Conservation (phyloP, 2,113 vertebrate species). For the Columbina picui region DNA sequence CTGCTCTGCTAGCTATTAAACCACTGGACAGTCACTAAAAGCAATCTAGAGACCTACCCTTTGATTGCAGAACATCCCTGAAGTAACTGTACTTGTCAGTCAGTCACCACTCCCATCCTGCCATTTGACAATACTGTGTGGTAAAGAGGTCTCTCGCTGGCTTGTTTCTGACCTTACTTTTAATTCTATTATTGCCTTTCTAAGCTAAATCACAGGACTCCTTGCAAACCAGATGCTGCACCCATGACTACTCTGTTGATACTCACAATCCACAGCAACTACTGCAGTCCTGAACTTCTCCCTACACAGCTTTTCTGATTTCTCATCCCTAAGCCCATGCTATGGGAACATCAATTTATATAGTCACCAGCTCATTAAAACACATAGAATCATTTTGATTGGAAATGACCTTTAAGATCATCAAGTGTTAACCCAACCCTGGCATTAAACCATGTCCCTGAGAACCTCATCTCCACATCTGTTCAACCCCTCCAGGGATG, state of each 20-base stretch:
- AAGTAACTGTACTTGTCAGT: background rate
- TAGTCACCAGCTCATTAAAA: background rate
- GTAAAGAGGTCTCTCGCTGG: rapidly evolving
- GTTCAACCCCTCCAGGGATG: too few species aligned
- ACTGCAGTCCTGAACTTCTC: background rate
- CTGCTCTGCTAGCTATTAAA: background rate
- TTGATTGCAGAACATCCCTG: background rate
- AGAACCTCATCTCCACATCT: too few species aligned
- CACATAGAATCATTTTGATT: too few species aligned
- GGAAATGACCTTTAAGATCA: too few species aligned
- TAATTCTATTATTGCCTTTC: background rate
- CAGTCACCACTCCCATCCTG: too few species aligned
- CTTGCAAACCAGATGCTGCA: background rate
- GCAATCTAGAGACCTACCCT: background rate
- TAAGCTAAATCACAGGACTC: background rate
- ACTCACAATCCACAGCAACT: background rate
- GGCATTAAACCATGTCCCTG: too few species aligned
- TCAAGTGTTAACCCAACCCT: too few species aligned
- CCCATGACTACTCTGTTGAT: background rate
- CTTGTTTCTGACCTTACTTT: background rate
- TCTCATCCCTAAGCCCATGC: background rate
- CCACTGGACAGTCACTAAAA: background rate
- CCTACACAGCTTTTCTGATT: background rate
- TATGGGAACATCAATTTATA: background rate
- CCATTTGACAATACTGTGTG: background rate